Percentiles rank a stretch among this genome's conserved stretches.
Conservation (phyloP, 1,140 invertebrate species). For the Macrobrachium nipponense region DNA sequence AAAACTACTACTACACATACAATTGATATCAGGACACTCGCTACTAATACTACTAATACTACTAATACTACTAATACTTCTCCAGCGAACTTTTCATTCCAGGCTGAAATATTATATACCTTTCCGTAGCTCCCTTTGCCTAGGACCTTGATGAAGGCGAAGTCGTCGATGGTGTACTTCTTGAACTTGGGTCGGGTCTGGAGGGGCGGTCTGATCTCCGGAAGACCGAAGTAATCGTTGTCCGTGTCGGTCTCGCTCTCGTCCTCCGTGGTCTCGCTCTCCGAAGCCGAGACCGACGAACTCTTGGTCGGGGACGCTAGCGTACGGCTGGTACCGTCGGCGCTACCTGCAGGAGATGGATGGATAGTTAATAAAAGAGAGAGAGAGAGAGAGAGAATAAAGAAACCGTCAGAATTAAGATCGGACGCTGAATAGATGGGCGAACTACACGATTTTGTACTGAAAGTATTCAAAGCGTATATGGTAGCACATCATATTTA, state of each 20-base stretch:
- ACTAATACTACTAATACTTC: not conserved
- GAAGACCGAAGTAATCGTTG: slow-evolving; percentile 56
- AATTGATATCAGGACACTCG: too few species aligned
- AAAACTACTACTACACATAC: not conserved
- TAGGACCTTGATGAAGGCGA: slow-evolving; percentile 93
- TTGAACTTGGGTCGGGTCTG: slow-evolving; percentile 87
- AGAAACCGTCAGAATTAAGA: not conserved
- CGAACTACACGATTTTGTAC: not conserved
- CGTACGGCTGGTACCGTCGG: slow-evolving; percentile 41
- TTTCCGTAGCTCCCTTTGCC: slow-evolving; percentile 98
- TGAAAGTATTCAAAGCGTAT: too few species aligned
- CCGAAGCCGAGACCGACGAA: slow-evolving; percentile 41
- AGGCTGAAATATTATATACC: slow-evolving; percentile 72
- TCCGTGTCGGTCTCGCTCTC: slow-evolving; percentile 62
- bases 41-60: not conserved
- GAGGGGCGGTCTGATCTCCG: slow-evolving; percentile 73
- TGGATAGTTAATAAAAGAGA: not conserved
- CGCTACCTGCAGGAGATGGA: slow-evolving; percentile 33
- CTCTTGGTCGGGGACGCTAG: slow-evolving; percentile 50
- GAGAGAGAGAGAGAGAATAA: not conserved
- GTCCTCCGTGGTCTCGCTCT: slow-evolving; percentile 58
- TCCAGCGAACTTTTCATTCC: not conserved
- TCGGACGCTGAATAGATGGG: not conserved
- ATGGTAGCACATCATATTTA: too few species aligned
- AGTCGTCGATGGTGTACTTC: slow-evolving; percentile 90